Evolutionary conservation across 2,797 vertebrate genomes (phyloP).

Genomic region (Sus cebifrons): DNA sequence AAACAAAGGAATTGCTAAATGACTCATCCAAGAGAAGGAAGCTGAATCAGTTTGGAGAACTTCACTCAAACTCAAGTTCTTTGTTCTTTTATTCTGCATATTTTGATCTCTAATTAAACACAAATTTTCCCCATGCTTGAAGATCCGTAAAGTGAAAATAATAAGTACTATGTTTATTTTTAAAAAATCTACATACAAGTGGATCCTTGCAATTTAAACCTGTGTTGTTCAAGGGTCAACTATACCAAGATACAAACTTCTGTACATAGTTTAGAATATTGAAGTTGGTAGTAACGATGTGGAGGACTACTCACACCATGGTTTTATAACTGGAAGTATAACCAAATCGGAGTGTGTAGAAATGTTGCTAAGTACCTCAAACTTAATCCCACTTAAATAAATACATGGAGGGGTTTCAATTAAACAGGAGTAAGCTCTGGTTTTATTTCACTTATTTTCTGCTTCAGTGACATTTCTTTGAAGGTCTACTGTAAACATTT

Average conservation of each 20-base stretch:
- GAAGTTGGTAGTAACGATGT: background rate
- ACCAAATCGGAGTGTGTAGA: background rate
- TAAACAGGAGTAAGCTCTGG: slow-evolving; percentile 63
- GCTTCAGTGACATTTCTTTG: slow-evolving; percentile 75
- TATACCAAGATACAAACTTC: background rate
- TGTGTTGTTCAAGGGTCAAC: background rate
- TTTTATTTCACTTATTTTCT: slow-evolving; percentile 76
- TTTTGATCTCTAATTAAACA: background rate
- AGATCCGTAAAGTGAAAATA: too few species aligned
- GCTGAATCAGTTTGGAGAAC: background rate
- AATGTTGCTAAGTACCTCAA: slow-evolving; percentile 48
- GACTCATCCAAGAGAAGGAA: too few species aligned
- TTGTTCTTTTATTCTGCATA: background rate
- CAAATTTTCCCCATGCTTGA: too few species aligned
- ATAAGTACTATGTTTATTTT: too few species aligned
- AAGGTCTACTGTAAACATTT: slow-evolving; percentile 71
- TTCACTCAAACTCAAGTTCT: background rate
- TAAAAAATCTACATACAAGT: background rate
- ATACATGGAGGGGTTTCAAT: slow-evolving; percentile 48
- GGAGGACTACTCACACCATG: background rate
- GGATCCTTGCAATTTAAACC: too few species aligned
- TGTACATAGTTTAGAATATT: background rate
- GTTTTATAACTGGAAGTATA: slow-evolving; percentile 43
- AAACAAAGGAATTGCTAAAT: background rate
- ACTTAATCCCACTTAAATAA: slow-evolving; percentile 71